phyloP scores from a whole-genome alignment of 23 tunicate species.

The Diplosoma virens region DNA sequence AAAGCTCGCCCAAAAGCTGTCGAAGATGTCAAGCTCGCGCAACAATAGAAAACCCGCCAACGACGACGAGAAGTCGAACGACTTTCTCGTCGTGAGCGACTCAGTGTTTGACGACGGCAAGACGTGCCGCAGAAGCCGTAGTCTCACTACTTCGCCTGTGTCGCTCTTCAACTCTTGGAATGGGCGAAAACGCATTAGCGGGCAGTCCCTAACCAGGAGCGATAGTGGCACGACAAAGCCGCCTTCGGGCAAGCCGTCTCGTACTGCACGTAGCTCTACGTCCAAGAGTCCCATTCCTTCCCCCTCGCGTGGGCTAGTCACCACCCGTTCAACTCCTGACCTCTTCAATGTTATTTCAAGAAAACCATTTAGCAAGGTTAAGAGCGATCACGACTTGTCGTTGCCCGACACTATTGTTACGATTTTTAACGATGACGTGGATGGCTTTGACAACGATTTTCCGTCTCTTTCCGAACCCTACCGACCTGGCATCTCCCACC shows the following conservation, averaged over 20 bases:
- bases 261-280: background rate
- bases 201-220: background rate
- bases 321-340: constrained; percentile 24
- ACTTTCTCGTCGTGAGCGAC: background rate
- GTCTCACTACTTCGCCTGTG: constrained; percentile 66
- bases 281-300: background rate
- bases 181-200: background rate
- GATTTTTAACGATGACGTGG: background rate
- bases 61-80: background rate
- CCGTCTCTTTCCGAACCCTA: background rate
- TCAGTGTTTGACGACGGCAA: background rate
- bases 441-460: background rate
- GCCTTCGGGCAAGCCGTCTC: constrained; percentile 28
- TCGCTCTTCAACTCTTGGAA: constrained; percentile 10
- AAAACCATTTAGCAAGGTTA: background rate
- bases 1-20: background rate
- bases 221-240: constrained; percentile 47
- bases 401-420: too few species aligned
- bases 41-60: background rate
- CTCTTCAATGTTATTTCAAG: background rate
- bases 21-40: background rate
- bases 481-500: background rate
- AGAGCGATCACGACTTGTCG: background rate
- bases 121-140: constrained; percentile 55
- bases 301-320: constrained; percentile 2